Evolutionary conservation across 30 jellyfish, hydroid and myxozoan species (phyloP), one percentile per base, ranked within the genome.

Genomic region (Cassiopea andromeda): DNA sequence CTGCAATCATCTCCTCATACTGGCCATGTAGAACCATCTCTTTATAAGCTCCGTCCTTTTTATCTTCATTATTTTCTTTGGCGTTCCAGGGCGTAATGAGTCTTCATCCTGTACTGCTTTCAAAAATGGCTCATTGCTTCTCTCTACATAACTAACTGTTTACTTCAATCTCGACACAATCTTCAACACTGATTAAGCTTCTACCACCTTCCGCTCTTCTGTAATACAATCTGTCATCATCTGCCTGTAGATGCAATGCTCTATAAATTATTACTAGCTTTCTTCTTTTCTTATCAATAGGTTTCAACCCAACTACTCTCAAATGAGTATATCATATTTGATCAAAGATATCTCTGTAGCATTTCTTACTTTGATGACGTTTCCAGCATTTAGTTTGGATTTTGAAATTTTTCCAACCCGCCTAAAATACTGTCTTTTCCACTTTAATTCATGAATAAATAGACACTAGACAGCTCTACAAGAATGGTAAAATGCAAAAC

Each of bases 101-200:
- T 54, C 64, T 54, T 10, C 64, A 54, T 74, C 70, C 83, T 74
- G 7, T 74, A 74, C 68, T 44, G 58, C 83, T 74, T 74, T 74
- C 45, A 74, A 74, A 12, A 74, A 74, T 46, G 83, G 83, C 18
- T 74, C 83, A 4, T 74, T 74, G 83, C 83, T 74, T n/a, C 66
- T 7, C 83, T 6, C 83, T 16, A 74, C 58, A 74, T 15, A 74
- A 2, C 66, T 16, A 74, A 15, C 83, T 46, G 60, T 74, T 74
- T 74, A 43, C 83, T 44, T 74, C 58, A 74, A 74, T 74, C 66
- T 46, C 66, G 45, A 66, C 27, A 2, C 45, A 66, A 66, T 66
- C 75, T 6, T 66, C 75, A 66, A 66, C 45, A 66, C 75, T 66
- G 75, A 15, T 66, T 66, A 66, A 66, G 75, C 75, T 19, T 15